A percentile compares a stretch with the other conserved stretches of the same genome.
Evolutionary conservation across 2,888 invertebrate genomes (phyloP).

Genomic region (Limnephilus lunatus): DNA sequence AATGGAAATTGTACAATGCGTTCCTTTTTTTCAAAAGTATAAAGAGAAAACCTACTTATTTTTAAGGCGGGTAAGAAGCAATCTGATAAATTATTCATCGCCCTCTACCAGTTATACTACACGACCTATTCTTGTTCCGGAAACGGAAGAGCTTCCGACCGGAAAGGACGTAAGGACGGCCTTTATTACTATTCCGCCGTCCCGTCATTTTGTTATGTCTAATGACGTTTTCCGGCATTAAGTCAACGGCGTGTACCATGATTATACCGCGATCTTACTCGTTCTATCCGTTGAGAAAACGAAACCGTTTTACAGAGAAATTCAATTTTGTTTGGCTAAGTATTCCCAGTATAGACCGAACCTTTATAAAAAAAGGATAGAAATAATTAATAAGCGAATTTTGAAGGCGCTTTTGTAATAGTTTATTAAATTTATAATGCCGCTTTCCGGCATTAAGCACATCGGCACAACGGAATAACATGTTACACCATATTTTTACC

Average conservation of each 20-base stretch:
- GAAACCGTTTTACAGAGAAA: neutral
- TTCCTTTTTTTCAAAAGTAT: neutral
- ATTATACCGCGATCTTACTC: neutral
- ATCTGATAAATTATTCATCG: conserved; percentile 30
- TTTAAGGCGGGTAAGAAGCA: conserved; percentile 6
- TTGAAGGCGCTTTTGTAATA: neutral
- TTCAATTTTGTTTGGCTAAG: neutral
- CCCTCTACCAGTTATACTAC: neutral
- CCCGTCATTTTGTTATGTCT: conserved; percentile 52
- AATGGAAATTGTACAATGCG: neutral
- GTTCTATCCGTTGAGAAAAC: neutral
- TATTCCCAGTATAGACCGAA: neutral
- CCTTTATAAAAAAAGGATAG: neutral
- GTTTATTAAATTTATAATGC: neutral
- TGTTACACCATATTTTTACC: neutral
- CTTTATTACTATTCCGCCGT: conserved; percentile 45
- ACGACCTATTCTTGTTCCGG: conserved; percentile 27
- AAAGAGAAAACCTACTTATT: neutral
- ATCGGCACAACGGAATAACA: neutral
- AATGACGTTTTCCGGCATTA: conserved; percentile 48
- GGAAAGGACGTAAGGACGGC: conserved; percentile 49
- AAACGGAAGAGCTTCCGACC: conserved; percentile 41
- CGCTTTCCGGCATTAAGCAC: neutral
- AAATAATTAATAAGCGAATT: neutral
- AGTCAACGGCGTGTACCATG: conserved; percentile 16